Evolutionary conservation across 2,888 invertebrate species (phyloP).

Genomic region (Autographa pulchrina): DNA sequence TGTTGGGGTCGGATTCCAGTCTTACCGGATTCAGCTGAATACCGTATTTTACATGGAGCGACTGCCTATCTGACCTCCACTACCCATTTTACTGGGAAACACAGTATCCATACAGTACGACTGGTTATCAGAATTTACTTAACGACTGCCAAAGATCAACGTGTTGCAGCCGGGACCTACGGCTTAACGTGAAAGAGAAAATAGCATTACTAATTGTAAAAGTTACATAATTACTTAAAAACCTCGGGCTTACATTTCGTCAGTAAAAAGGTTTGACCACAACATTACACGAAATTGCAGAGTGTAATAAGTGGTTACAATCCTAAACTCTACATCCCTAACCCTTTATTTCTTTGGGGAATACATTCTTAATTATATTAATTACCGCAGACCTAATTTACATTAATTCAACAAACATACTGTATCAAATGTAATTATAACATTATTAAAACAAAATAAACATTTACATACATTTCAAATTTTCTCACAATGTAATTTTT

Average conservation of each 20-base stretch:
- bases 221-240: background rate
- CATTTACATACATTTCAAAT: background rate
- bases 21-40: too few relatives aligned
- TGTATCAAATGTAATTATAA: background rate
- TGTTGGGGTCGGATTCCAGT: too few relatives aligned
- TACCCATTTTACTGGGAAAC: too few relatives aligned
- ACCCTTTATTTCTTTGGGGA: background rate
- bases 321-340: background rate
- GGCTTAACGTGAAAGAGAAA: too few relatives aligned
- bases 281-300: background rate
- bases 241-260: background rate
- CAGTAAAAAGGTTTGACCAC: background rate
- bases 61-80: too few relatives aligned
- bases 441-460: background rate
- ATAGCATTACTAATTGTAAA: background rate
- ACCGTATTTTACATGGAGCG: too few relatives aligned
- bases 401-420: background rate
- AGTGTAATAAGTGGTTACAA: background rate
- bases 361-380: slow-evolving; percentile 7
- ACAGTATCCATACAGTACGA: too few relatives aligned
- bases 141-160: too few relatives aligned
- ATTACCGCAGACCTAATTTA: background rate
- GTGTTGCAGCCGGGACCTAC: too few relatives aligned
- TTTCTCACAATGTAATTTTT: background rate
- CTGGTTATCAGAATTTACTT: too few relatives aligned